phyloP scores from a whole-genome alignment of 2,888 invertebrate species.

The Aleiodes alternator region DNA sequence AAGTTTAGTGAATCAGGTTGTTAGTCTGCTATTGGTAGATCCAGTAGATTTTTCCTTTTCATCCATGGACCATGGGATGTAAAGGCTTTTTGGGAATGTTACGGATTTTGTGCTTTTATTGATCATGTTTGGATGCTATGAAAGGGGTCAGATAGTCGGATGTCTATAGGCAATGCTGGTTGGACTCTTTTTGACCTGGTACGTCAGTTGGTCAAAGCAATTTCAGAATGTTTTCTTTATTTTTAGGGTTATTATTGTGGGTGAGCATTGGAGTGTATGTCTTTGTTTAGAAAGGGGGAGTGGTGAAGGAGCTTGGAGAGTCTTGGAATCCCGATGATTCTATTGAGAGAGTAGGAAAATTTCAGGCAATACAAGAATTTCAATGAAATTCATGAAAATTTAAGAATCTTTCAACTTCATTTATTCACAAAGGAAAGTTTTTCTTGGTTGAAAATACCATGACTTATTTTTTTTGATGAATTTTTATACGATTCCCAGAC shows the following conservation, averaged over 20 bases:
- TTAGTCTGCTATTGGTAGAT: conserved; percentile 52
- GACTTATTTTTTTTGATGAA: too few relatives aligned
- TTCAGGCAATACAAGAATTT: too few relatives aligned
- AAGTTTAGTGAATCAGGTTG: conserved; percentile 73
- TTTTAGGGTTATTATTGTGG: neutral
- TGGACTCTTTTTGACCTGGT: conserved; percentile 13
- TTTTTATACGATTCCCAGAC: too few relatives aligned
- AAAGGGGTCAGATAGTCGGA: conserved; percentile 2
- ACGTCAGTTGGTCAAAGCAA: conserved; percentile 22
- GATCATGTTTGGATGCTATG: conserved; percentile 9
- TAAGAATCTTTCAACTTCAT: too few relatives aligned
- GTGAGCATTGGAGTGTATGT: too few relatives aligned
- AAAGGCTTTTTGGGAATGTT: neutral
- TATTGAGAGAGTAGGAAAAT: too few relatives aligned
- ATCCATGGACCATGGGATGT: neutral
- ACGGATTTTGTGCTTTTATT: conserved; percentile 21
- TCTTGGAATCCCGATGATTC: too few relatives aligned
- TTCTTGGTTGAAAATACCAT: too few relatives aligned
- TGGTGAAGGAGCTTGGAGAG: too few relatives aligned
- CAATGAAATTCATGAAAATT: too few relatives aligned
- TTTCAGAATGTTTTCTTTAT: conserved; percentile 2
- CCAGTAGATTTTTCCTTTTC: conserved; percentile 4
- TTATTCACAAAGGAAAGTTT: too few relatives aligned
- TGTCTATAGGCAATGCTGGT: conserved; percentile 9
- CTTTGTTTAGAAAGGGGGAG: too few relatives aligned